These are phyloP conservation scores for Mya arenaria DNA, from an alignment of 1,140 invertebrate genomes.

Conservation along the genomic window DNA sequence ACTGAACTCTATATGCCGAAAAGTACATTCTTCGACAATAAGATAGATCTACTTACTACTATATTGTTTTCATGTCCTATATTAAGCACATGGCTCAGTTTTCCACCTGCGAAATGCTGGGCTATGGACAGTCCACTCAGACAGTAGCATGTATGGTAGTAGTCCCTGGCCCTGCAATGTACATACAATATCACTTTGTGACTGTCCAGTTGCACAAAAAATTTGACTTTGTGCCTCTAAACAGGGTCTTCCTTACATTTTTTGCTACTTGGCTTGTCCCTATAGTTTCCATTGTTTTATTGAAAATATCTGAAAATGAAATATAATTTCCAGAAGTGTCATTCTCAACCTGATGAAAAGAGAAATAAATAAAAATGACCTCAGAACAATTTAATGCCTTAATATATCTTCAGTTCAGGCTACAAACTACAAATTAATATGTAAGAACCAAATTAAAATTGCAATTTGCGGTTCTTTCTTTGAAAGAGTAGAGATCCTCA, in stretches of 20 bases:
- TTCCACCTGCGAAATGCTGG: constrained; percentile 89
- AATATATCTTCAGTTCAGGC: neutral
- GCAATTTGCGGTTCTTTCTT: no score
- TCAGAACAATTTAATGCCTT: neutral
- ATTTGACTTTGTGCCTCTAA: no score
- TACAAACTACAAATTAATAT: no score
- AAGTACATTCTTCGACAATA: no score
- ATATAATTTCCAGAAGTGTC: neutral
- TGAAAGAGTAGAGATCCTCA: no score
- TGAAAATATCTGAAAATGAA: neutral
- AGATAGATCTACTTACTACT: constrained; percentile 82
- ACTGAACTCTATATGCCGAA: no score
- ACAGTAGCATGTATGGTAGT: constrained; percentile 98
- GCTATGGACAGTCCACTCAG: constrained; percentile 97
- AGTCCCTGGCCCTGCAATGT: constrained; percentile 89
- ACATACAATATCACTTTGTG: constrained; percentile 58
- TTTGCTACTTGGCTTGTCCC: no score
- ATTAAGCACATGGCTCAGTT: constrained; percentile 81
- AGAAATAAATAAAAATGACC: neutral
- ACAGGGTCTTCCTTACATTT: no score
- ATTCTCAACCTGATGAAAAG: neutral
- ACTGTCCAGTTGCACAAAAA: no score
- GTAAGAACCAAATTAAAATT: no score
- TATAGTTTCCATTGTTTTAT: no score
- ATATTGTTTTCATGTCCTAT: constrained; percentile 85